These are phyloP conservation scores for Euplagia quadripunctaria DNA, from an alignment of 2,888 invertebrate species.

Conservation along the genomic window DNA sequence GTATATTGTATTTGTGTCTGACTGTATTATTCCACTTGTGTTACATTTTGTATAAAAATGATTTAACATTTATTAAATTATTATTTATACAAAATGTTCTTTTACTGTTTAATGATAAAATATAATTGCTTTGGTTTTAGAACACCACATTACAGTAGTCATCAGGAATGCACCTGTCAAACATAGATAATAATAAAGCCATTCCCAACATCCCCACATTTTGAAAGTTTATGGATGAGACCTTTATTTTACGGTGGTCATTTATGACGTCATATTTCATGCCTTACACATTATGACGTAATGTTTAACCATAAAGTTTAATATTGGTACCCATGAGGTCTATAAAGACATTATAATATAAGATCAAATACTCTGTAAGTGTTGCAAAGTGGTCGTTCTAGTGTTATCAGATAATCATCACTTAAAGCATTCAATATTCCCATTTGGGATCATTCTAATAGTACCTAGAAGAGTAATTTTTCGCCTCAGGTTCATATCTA, in stretches of 20 bases:
- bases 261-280: conserved; percentile 22
- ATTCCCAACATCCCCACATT: conserved; percentile 13
- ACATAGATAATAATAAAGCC: conserved; percentile 3
- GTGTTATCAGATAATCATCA: neutral
- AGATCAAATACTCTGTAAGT: conserved; percentile 1
- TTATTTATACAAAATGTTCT: no score
- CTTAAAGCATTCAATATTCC: neutral
- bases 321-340: conserved; percentile 8
- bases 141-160: neutral
- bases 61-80: neutral
- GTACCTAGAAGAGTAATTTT: neutral
- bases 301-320: conserved; percentile 14
- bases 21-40: no score
- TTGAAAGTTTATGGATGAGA: conserved; percentile 14
- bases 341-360: conserved; percentile 13
- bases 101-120: no score
- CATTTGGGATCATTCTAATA: neutral
- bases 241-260: conserved; percentile 28
- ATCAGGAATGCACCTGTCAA: conserved; percentile 1
- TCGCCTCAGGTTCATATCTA: neutral
- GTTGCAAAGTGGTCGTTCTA: neutral
- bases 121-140: no score
- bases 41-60: no score
- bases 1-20: no score
- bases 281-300: conserved; percentile 11